Evolutionary conservation across 2,113 vertebrate genomes (phyloP).

Genomic region (Leptosomus discolor): DNA sequence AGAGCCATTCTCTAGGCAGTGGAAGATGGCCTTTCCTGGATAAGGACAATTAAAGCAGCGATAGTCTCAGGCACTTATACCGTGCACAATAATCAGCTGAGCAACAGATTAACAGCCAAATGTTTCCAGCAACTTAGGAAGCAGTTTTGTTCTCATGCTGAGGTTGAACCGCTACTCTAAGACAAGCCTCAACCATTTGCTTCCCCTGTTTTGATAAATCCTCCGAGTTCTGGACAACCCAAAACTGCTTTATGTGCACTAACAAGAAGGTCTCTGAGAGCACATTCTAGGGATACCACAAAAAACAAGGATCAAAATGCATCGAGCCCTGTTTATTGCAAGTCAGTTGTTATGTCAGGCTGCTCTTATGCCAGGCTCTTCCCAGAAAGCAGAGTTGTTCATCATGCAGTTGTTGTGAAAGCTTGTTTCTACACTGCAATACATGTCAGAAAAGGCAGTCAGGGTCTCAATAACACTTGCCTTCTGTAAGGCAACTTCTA

Average conservation of each 20-base stretch:
- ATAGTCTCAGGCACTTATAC: neutral
- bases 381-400: neutral
- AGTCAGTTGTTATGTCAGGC: neutral
- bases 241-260: neutral
- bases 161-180: neutral
- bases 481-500: neutral
- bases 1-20: neutral
- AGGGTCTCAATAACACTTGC: neutral
- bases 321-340: neutral
- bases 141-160: neutral
- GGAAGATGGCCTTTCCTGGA: neutral
- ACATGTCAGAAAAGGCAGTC: neutral
- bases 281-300: neutral
- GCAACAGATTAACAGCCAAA: neutral
- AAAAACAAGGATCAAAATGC: neutral
- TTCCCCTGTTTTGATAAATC: neutral
- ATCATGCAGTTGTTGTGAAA: neutral
- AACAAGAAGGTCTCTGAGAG: neutral
- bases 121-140: neutral
- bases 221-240: neutral
- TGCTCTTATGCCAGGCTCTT: neutral
- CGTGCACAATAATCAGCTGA: neutral
- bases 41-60: neutral
- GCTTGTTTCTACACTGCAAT: neutral
- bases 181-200: neutral